Evolutionary conservation across 1,140 invertebrate species (phyloP).

Genomic region (Hirudo medicinalis): DNA sequence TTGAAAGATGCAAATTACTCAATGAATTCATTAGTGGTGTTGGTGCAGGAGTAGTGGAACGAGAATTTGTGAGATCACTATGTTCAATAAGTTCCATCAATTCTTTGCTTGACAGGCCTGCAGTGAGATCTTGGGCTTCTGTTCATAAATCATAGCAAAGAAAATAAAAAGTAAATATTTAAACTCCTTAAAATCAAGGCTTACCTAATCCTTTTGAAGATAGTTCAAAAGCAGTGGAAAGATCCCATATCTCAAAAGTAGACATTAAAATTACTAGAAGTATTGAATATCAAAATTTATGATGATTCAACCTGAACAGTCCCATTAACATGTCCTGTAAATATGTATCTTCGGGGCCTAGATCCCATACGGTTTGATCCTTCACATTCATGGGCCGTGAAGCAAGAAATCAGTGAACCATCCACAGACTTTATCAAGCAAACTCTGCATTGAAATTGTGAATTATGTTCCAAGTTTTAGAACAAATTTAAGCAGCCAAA

Average conservation of each 20-base stretch:
- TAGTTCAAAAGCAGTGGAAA: conserved; percentile 82
- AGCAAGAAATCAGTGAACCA: conserved; percentile 80
- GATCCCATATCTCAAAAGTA: conserved; percentile 70
- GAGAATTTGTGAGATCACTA: conserved; percentile 59
- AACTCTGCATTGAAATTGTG: conserved; percentile 49
- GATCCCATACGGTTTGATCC: conserved; percentile 77
- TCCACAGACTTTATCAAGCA: conserved; percentile 88
- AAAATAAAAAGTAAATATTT: background rate
- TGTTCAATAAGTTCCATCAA: conserved; percentile 76
- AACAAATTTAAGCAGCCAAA: background rate
- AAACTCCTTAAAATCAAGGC: conserved; percentile 18
- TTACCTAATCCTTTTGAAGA: conserved; percentile 50
- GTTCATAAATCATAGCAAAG: background rate
- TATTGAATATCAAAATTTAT: background rate
- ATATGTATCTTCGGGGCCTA: conserved; percentile 72
- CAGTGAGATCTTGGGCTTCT: conserved; percentile 32
- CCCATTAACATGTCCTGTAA: conserved; percentile 87
- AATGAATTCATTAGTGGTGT: conserved; percentile 54
- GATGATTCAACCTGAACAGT: conserved; percentile 57
- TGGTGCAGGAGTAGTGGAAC: conserved; percentile 57
- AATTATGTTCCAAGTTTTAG: background rate
- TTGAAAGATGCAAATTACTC: conserved; percentile 4
- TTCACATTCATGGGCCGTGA: conserved; percentile 93
- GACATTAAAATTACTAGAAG: conserved; percentile 6
- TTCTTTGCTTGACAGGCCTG: conserved; percentile 77